These are phyloP conservation scores for Morelia viridis DNA, from an alignment of 2,797 vertebrate species.

Conservation along the genomic window DNA sequence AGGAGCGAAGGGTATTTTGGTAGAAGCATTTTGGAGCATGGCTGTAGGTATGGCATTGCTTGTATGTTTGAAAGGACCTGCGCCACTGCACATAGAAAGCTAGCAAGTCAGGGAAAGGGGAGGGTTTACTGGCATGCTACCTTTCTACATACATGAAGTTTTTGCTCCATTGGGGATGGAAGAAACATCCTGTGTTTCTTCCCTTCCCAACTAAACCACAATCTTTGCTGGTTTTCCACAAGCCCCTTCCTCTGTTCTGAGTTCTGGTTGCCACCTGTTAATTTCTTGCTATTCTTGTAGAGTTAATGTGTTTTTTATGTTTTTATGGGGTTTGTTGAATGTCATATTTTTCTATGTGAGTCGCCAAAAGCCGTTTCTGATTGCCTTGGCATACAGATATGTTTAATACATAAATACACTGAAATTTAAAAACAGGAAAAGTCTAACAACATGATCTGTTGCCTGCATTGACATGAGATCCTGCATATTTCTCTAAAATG, in stretches of 20 bases:
- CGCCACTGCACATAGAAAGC: not conserved
- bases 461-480: not conserved
- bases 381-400: not conserved
- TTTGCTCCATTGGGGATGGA: not conserved
- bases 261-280: not conserved
- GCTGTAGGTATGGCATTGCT: too few relatives aligned
- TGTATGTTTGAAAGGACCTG: not conserved
- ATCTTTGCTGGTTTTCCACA: not conserved
- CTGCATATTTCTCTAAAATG: not conserved
- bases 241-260: not conserved
- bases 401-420: not conserved
- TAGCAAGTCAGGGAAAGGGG: not conserved
- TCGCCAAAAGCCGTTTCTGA: not conserved
- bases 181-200: not conserved
- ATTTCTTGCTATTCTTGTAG: not conserved
- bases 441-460: not conserved
- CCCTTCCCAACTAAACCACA: not conserved
- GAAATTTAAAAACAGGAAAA: not conserved
- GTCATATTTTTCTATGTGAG: not conserved
- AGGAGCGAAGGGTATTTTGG: not conserved
- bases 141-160: not conserved
- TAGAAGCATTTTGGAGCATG: not conserved
- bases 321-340: not conserved
- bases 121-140: not conserved
- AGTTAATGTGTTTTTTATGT: not conserved